Evolutionary conservation across 2,113 vertebrate species (phyloP).

Genomic region (Lonchura striata): DNA sequence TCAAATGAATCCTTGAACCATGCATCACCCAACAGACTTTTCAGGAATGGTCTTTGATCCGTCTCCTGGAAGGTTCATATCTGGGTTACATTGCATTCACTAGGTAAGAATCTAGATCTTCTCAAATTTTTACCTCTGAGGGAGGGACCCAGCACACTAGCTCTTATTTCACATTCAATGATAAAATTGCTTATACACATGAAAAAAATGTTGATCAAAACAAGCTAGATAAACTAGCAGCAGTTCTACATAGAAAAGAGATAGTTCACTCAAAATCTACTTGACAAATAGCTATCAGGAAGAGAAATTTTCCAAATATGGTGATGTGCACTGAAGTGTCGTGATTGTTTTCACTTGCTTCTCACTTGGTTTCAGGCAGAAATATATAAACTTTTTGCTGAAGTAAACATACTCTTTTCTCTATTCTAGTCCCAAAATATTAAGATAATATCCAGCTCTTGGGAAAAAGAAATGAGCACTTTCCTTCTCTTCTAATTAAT

Average conservation of each 20-base stretch:
- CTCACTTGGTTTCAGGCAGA: neutral
- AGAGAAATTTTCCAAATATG: neutral
- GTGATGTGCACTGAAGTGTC: neutral
- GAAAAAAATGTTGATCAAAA: neutral
- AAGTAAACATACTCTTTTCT: neutral
- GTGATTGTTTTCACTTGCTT: neutral
- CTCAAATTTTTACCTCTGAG: neutral
- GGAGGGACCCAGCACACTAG: neutral
- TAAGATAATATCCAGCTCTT: neutral
- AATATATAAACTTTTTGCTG: neutral
- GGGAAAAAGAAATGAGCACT: neutral
- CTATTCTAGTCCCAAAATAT: neutral
- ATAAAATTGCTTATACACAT: neutral
- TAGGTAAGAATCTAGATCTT: neutral
- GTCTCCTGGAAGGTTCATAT: neutral
- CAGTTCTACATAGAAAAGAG: neutral
- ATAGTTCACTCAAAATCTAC: neutral
- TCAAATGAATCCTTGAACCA: neutral
- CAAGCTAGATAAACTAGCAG: neutral
- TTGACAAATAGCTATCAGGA: neutral
- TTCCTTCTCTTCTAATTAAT: conserved; percentile 8
- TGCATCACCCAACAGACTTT: neutral
- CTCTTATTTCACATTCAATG: neutral
- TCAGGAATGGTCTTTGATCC: neutral
- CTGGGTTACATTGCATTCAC: neutral